A percentile compares a stretch with the other conserved stretches of the same genome.
phyloP scores from a whole-genome alignment of 1,140 invertebrate species.

The Trichomalopsis sarcophagae region DNA sequence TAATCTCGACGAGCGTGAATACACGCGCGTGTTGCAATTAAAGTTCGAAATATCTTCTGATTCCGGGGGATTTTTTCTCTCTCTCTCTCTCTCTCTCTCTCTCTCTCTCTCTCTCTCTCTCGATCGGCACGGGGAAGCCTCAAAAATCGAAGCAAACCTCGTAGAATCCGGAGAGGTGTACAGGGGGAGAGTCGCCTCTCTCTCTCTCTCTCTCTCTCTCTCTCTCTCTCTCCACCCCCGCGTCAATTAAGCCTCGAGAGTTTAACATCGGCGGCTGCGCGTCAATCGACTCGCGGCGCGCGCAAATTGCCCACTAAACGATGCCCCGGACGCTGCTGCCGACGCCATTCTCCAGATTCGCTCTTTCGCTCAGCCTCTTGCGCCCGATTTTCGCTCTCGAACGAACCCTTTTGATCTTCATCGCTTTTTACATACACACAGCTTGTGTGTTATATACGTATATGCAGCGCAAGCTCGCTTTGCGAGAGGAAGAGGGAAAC shows the following conservation, averaged over 20 bases:
- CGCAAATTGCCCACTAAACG: conserved; percentile 48
- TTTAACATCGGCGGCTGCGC: conserved; percentile 13
- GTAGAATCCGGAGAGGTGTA: background rate
- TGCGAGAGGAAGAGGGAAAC: background rate
- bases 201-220: too few species aligned
- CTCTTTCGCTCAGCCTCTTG: background rate
- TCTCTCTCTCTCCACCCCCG: background rate
- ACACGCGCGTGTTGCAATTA: conserved; percentile 7
- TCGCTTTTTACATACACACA: conserved; percentile 8
- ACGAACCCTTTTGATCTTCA: conserved; percentile 51
- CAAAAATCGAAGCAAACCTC: conserved; percentile 2
- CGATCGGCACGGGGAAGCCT: too few species aligned
- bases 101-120: too few species aligned
- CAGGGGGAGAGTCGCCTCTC: background rate
- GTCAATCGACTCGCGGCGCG: conserved; percentile 32
- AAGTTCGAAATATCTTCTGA: background rate
- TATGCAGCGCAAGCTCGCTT: background rate
- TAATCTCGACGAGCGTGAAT: background rate
- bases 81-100: too few species aligned
- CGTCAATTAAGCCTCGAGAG: conserved; percentile 36
- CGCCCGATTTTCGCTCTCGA: conserved; percentile 46
- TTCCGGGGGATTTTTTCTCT: background rate
- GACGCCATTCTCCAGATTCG: conserved; percentile 42
- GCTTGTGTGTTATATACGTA: background rate
- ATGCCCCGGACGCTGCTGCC: conserved; percentile 18